Evolutionary conservation across 2,888 invertebrate genomes (phyloP), one percentile per base, ranked within the genome.

Genomic region (Cephus sareptanus): DNA sequence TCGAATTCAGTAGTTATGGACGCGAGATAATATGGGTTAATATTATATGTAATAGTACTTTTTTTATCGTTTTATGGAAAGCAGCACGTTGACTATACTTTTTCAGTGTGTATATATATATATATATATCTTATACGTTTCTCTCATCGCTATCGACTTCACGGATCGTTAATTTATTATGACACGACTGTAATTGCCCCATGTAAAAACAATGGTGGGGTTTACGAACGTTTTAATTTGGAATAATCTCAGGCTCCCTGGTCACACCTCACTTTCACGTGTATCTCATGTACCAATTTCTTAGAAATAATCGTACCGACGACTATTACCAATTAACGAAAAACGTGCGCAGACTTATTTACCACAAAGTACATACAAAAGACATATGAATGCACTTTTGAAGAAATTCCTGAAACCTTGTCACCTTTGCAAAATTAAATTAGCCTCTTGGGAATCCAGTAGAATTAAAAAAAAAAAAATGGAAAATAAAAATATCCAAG

Each of bases 161-260:
- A 89, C 84, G 87, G 85, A 83, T 86, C 88, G 87, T 89, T 87
- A 87, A 87, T 87, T 87, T 84, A 81, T 83, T 87, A 83, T 86
- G 84, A 86, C 85, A 87, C 86, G 23, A 56, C 79, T 76, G 76
- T 69, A 76, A 73, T 78, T 75, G 75, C 73, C 31, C 76, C 34
- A 37, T 56, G 77, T 74, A 79, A 79, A 79, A 79, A 75, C 75
- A 75, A 80, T 71, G 74, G 56, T 9, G 56, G 56, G 56, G 23
- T 56, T 56, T 34, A 15, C 34, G 35, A 79, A 69, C 77, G 83
- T 77, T 87, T 88, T 86, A 87, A 88, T 88, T 88, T 85, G 80
- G 82, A 83, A 83, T 85, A 84, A 88, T 87, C 85, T 82, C 79
- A 77, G 75, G 69, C 75, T 31, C 34, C 34, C 13, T 33, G 71